Percentiles rank a stretch among this genome's conserved stretches.
phyloP scores from a whole-genome alignment of 2,797 vertebrate species.

The Cryptoprocta ferox region DNA sequence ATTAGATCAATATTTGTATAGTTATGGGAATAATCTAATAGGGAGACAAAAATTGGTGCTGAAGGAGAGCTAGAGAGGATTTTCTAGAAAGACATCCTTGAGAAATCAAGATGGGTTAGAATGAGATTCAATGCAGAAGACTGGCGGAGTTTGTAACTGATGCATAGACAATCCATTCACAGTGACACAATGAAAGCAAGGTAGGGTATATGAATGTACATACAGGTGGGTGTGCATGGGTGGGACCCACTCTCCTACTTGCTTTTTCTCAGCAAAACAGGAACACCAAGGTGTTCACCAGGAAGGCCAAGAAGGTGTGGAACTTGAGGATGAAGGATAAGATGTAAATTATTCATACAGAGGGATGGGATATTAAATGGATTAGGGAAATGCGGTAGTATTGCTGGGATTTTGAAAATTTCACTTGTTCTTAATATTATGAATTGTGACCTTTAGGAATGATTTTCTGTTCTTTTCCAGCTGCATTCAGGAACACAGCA shows the following conservation, averaged over 20 bases:
- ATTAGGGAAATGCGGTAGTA: neutral
- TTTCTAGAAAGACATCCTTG: neutral
- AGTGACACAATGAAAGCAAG: neutral
- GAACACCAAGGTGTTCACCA: neutral
- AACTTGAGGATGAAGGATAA: neutral
- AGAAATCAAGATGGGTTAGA: neutral
- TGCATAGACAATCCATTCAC: neutral
- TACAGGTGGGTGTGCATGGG: too few species aligned
- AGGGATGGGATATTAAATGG: neutral
- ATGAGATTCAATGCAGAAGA: neutral
- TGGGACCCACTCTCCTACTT: neutral
- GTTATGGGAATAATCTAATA: neutral
- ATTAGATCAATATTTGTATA: neutral
- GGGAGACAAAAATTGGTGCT: neutral
- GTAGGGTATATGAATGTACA: fast-evolving
- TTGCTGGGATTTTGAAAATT: too few species aligned
- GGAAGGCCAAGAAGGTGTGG: neutral
- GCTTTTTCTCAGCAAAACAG: neutral
- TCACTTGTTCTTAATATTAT: neutral
- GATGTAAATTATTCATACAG: neutral
- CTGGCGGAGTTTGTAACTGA: neutral
- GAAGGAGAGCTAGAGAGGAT: neutral
- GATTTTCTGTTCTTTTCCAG: neutral
- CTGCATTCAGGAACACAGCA: neutral
- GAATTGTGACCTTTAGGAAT: neutral